These are phyloP conservation scores for Cairina moschata DNA, from an alignment of 2,113 vertebrate genomes.

Conservation along the genomic window DNA sequence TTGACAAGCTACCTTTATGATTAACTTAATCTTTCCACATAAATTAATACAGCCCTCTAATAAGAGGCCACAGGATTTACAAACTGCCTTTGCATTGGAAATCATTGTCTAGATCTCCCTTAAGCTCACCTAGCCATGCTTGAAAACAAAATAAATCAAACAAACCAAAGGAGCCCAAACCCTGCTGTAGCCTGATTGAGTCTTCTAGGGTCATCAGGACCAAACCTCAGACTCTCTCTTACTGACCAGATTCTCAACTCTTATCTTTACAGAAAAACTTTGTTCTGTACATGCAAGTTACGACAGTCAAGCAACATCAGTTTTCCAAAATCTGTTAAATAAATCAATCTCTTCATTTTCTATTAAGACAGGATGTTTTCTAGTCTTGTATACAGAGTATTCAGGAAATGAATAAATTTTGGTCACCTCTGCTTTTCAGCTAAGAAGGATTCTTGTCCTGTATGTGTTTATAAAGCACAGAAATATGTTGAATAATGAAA, in stretches of 20 bases:
- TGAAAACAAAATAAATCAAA: neutral
- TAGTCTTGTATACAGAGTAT: neutral
- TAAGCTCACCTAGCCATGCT: neutral
- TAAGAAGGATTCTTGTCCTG: neutral
- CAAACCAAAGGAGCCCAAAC: neutral
- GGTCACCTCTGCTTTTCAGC: neutral
- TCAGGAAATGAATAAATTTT: neutral
- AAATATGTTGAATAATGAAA: neutral
- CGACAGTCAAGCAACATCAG: neutral
- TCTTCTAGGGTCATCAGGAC: neutral
- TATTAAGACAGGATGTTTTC: neutral
- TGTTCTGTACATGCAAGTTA: neutral
- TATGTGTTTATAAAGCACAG: conserved; percentile 2
- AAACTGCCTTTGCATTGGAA: neutral
- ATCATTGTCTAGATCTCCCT: neutral
- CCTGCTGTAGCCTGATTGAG: neutral
- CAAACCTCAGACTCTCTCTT: neutral
- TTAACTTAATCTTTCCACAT: neutral
- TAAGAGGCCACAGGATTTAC: neutral
- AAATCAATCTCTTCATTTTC: neutral
- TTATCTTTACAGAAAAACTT: neutral
- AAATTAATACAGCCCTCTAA: neutral
- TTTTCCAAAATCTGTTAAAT: neutral
- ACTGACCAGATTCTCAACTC: neutral
- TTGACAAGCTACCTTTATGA: neutral